These are phyloP conservation scores for Nerophis lumbriciformis DNA, from an alignment of 2,113 vertebrate genomes.

Conservation along the genomic window DNA sequence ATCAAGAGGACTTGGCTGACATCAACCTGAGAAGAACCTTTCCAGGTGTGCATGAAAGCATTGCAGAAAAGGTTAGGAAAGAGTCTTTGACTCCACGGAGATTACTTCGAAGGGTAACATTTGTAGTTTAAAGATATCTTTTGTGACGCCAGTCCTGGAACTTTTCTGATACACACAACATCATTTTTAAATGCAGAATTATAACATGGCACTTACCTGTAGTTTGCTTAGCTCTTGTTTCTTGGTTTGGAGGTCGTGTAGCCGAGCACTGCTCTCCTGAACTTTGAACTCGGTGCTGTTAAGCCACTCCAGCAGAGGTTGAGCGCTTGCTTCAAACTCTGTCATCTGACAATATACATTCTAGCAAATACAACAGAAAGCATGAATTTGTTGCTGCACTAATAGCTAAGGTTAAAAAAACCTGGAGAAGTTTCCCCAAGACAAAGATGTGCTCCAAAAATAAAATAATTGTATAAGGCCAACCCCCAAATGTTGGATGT, in stretches of 20 bases:
- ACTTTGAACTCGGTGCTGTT: conserved; percentile 79
- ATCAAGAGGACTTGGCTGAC: too few relatives aligned
- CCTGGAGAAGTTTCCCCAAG: neutral
- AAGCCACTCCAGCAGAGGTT: conserved; percentile 90
- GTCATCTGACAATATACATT: conserved; percentile 90
- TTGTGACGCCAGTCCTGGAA: too few relatives aligned
- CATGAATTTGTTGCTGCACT: neutral
- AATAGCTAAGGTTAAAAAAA: neutral
- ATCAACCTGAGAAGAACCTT: neutral
- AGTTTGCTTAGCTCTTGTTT: conserved; percentile 87
- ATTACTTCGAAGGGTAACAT: neutral
- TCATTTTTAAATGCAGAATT: too few relatives aligned
- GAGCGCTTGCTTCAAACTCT: conserved; percentile 86
- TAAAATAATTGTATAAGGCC: neutral
- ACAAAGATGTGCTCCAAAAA: neutral
- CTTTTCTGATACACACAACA: too few relatives aligned
- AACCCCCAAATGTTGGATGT: neutral
- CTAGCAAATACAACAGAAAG: conserved; percentile 51
- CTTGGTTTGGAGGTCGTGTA: conserved; percentile 89
- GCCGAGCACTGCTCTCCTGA: conserved; percentile 81
- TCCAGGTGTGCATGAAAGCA: neutral
- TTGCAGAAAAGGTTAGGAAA: neutral
- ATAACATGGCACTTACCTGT: conserved; percentile 74
- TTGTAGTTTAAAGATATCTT: neutral
- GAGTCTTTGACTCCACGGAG: neutral